Evolutionary conservation across 2,113 vertebrate genomes (phyloP), one percentile per base, ranked within the genome.

Genomic region (Cynopterus brachyotis): DNA sequence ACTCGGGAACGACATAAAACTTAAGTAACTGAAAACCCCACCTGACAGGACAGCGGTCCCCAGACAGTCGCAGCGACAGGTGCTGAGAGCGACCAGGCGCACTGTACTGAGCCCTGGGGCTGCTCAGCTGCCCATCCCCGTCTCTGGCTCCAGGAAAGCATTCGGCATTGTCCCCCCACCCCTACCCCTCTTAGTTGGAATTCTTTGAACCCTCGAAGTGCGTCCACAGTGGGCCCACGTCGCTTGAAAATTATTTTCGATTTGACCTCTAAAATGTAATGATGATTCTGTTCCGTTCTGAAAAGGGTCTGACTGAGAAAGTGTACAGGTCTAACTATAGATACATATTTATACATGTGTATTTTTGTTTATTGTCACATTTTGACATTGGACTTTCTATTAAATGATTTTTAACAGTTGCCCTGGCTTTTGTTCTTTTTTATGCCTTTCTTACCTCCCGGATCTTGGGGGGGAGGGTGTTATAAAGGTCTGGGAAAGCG

Each of bases 311-410:
- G 96, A 98, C 96, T 95, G 96, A 98, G 96, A 95, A 95, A 96
- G 94, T 97, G 82, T 97, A 96, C 83, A 94, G 94, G 95, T 97
- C 95, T 96, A 94, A 97, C 96, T 96, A 95, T 98, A 96, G 95
- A 95, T 96, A 97, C 97, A 97, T 98, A 97, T 98, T 98, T 97
- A 97, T 98, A 97, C 96, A 96, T 90, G 97, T 97, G 97, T 98
- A 97, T 97, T 97, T 98, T 97, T 97, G 97, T 96, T 97, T 96
- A 98, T 90, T 96, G 97, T 97, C 96, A 97, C 97, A 98, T 97
- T 98, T 98, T 96, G 97, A 97, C 97, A 96, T 97, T 96, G 97
- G 93, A 97, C 96, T 98, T 98, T 98, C 93, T 98, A 97, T 97
- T 98, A 98, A 98, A 97, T 96, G 67, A 97, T 97, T 98, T 98